Evolutionary conservation across 2,888 invertebrate genomes (phyloP).

Genomic region (Drosophila pegasa): DNA sequence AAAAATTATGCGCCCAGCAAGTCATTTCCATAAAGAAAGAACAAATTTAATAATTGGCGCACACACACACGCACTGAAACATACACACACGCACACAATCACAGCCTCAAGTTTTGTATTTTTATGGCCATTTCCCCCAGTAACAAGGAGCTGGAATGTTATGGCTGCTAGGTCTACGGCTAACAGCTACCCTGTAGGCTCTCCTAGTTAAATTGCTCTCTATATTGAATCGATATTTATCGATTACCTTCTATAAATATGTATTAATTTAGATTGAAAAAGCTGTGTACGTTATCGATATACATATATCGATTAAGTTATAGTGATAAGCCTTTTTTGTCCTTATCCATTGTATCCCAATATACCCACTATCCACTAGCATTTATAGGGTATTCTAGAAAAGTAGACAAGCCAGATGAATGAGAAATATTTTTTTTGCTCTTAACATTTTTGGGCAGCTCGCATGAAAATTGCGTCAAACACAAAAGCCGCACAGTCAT

Average conservation of each 20-base stretch:
- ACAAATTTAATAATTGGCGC: conserved; percentile 68
- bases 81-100: conserved; percentile 28
- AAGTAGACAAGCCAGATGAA: conserved; percentile 2
- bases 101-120: conserved; percentile 9
- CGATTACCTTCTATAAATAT: no score
- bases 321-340: background rate
- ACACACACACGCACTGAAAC: background rate
- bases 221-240: no score
- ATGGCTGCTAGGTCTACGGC: background rate
- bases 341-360: background rate
- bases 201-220: no score
- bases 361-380: background rate
- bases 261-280: background rate
- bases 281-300: background rate
- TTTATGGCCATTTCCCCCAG: conserved; percentile 34
- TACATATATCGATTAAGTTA: background rate
- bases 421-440: conserved; percentile 33
- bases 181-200: background rate
- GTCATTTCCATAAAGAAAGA: conserved; percentile 58
- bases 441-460: conserved; percentile 57
- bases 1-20: conserved; percentile 9
- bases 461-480: conserved; percentile 8
- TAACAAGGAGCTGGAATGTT: background rate
- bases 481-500: conserved; percentile 49
- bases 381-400: background rate